These are phyloP conservation scores for Zaprionus kolodkinae DNA, from an alignment of 1,140 invertebrate species.

Conservation along the genomic window DNA sequence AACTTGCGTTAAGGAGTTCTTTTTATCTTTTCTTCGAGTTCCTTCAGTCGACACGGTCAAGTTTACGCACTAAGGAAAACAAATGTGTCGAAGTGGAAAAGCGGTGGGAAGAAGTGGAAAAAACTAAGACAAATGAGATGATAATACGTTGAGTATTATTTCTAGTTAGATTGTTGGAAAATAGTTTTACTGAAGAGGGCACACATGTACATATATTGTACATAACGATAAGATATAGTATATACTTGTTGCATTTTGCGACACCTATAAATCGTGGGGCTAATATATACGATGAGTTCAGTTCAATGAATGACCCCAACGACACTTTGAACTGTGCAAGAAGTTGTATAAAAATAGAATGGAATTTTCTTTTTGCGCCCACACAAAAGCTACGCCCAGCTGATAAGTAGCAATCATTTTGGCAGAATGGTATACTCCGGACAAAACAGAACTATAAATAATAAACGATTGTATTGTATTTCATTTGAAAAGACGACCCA, in stretches of 20 bases:
- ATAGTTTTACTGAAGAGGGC: not conserved
- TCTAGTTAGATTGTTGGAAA: slow-evolving; percentile 42
- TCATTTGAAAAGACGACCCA: slow-evolving; percentile 62
- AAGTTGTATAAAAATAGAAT: slow-evolving; percentile 44
- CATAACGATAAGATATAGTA: not conserved
- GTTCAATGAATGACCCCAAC: not conserved
- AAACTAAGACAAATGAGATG: slow-evolving; percentile 77
- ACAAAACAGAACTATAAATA: slow-evolving; percentile 72
- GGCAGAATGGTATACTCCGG: not conserved
- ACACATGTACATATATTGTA: not conserved
- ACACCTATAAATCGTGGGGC: slow-evolving; percentile 36
- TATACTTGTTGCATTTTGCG: slow-evolving; percentile 26
- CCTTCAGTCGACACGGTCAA: slow-evolving; percentile 56
- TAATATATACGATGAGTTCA: not conserved
- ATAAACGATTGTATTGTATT: slow-evolving; percentile 65
- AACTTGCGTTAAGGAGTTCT: slow-evolving; percentile 70
- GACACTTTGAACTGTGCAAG: not conserved
- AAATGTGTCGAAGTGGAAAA: slow-evolving; percentile 75
- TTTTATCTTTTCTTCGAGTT: slow-evolving; percentile 35
- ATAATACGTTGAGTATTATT: slow-evolving; percentile 71
- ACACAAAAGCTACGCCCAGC: slow-evolving; percentile 26
- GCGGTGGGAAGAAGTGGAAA: slow-evolving; percentile 56
- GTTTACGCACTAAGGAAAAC: slow-evolving; percentile 73
- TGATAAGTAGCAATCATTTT: slow-evolving; percentile 55
- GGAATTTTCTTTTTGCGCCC: slow-evolving; percentile 13